A percentile compares a stretch with the other conserved stretches of the same genome.
Conservation (phyloP, 2,888 invertebrate species). For the Apamea monoglypha region DNA sequence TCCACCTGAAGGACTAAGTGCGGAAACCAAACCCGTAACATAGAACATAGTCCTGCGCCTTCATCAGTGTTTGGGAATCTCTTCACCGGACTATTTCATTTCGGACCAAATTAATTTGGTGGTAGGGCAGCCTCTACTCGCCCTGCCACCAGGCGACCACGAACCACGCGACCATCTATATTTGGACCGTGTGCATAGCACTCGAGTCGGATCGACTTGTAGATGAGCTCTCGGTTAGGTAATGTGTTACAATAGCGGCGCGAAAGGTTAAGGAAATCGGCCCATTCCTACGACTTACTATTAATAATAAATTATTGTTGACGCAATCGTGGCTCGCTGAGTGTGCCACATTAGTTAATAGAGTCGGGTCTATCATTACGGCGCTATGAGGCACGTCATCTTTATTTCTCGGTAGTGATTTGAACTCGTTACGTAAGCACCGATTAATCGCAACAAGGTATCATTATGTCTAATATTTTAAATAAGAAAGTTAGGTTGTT, state of each 20-base stretch:
- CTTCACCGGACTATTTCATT: too few species aligned
- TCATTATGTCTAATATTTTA: slow-evolving; percentile 9
- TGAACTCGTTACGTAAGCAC: slow-evolving; percentile 52
- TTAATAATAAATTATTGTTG: slow-evolving; percentile 24
- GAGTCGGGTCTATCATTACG: slow-evolving; percentile 32
- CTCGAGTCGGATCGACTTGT: not conserved
- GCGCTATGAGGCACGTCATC: slow-evolving; percentile 34
- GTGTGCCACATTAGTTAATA: slow-evolving; percentile 59
- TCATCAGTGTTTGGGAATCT: not conserved
- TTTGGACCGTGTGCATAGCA: not conserved
- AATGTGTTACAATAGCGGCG: slow-evolving; percentile 8
- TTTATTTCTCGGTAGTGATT: slow-evolving; percentile 44
- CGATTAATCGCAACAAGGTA: slow-evolving; percentile 28
- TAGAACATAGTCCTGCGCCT: too few species aligned
- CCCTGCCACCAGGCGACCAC: not conserved
- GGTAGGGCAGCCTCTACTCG: not conserved
- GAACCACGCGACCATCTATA: not conserved
- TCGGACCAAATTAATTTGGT: not conserved
- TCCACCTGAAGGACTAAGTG: too few species aligned
- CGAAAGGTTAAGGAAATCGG: slow-evolving; percentile 37
- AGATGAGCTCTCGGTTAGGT: slow-evolving; percentile 25
- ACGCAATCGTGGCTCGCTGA: slow-evolving; percentile 36
- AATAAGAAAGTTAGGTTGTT: slow-evolving; percentile 26
- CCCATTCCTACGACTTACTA: slow-evolving; percentile 13
- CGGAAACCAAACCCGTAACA: too few species aligned